Conservation (phyloP, 2,113 vertebrate genomes). For the Antigone vipio region DNA sequence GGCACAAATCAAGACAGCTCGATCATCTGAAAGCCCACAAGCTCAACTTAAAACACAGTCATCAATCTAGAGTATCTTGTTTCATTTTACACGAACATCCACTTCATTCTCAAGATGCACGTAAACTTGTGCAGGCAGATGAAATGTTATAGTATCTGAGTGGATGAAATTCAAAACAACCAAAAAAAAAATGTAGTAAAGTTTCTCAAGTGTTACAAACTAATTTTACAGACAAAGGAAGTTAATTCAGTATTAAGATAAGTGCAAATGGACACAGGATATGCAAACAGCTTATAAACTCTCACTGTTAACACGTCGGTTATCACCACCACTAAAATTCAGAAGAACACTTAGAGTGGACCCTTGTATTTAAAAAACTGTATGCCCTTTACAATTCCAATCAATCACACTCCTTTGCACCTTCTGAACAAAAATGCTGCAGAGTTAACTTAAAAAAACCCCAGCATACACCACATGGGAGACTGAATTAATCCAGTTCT, state of each 20-base stretch:
- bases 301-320: not conserved
- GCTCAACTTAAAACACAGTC: not conserved
- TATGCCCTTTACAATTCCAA: not conserved
- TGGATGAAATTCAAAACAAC: not conserved
- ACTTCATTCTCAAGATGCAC: not conserved
- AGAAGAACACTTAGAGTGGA: not conserved
- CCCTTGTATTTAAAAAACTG: not conserved
- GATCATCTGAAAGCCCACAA: not conserved
- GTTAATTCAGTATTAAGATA: not conserved
- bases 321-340: not conserved
- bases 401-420: not conserved
- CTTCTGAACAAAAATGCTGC: not conserved
- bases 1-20: not conserved
- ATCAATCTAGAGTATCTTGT: not conserved
- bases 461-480: not conserved
- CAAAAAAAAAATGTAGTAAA: not conserved
- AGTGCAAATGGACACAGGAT: not conserved
- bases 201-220: not conserved
- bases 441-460: not conserved
- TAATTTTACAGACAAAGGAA: not conserved
- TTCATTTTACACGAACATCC: not conserved
- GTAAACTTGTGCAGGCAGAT: not conserved
- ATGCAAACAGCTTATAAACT: not conserved
- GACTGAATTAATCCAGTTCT: not conserved
- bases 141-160: not conserved